Percentiles rank a stretch among this genome's conserved stretches.
These are phyloP conservation scores for Drosophila mojavensis DNA, from an alignment of 1,140 invertebrate species.

Conservation along the genomic window DNA sequence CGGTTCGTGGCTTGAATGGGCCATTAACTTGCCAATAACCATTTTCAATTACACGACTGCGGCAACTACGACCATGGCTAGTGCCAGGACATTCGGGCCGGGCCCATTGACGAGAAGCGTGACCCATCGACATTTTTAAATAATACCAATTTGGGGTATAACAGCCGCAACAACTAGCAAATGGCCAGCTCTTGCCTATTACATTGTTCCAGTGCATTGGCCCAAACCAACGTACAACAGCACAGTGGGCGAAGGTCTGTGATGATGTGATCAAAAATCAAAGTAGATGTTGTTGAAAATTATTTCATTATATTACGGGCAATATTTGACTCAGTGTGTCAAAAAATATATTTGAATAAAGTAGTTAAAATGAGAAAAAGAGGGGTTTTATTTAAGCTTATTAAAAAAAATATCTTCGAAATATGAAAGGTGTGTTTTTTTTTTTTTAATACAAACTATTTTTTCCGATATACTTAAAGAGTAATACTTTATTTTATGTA, in stretches of 20 bases:
- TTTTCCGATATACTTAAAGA: no score
- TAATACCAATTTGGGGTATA: slow-evolving; percentile 69
- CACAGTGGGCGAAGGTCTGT: slow-evolving; percentile 5
- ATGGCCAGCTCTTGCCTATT: slow-evolving; percentile 42
- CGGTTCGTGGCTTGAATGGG: slow-evolving; percentile 36
- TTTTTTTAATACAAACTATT: no score
- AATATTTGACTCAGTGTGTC: no score
- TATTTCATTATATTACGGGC: no score
- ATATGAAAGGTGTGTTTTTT: no score
- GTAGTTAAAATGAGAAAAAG: neutral
- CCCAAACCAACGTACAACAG: neutral
- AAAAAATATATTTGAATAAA: neutral
- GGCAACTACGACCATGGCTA: neutral
- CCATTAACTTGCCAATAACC: slow-evolving; percentile 82
- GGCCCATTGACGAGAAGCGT: slow-evolving; percentile 62
- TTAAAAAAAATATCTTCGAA: no score
- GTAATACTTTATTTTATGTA: no score
- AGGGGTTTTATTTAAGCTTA: neutral
- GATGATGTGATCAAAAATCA: neutral
- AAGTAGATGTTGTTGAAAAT: no score
- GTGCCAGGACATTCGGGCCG: slow-evolving; percentile 1
- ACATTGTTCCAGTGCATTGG: slow-evolving; percentile 29
- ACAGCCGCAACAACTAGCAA: slow-evolving; percentile 39
- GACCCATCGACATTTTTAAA: slow-evolving; percentile 80
- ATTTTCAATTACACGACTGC: slow-evolving; percentile 72